Evolutionary conservation across 2,797 vertebrate genomes (phyloP).

Genomic region (Pangasius krempfi): DNA sequence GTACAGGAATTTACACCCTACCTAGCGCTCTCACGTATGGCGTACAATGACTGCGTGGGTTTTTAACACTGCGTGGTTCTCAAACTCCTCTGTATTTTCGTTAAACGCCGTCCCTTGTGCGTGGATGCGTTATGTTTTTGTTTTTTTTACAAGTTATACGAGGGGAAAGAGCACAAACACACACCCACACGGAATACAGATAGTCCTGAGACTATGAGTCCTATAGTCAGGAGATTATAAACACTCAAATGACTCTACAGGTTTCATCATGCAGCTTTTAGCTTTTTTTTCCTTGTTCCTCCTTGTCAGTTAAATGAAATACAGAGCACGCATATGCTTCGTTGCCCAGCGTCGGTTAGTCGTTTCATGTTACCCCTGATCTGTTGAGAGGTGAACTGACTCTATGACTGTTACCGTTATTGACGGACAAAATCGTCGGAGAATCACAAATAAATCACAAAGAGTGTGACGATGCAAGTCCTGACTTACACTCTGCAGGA

Average conservation of each 20-base stretch:
- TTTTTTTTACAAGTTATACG: background rate
- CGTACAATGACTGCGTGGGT: background rate
- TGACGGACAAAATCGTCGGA: too few species aligned
- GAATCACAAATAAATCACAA: background rate
- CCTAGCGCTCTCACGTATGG: background rate
- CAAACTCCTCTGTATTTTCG: background rate
- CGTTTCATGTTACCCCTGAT: background rate
- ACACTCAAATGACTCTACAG: background rate
- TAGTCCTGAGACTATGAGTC: too few species aligned
- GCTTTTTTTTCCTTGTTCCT: background rate
- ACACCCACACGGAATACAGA: background rate
- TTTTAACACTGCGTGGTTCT: background rate
- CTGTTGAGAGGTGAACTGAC: background rate
- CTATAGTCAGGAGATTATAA: background rate
- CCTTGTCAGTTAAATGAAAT: background rate
- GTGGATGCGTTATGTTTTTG: too few species aligned
- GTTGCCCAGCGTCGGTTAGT: too few species aligned
- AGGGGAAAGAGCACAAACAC: background rate
- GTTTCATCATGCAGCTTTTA: background rate
- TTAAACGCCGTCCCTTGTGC: background rate
- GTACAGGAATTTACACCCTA: too few species aligned
- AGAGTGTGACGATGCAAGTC: background rate
- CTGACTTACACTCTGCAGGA: background rate
- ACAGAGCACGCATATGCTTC: background rate
- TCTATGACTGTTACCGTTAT: background rate